Evolutionary conservation across 2,888 invertebrate species (phyloP).

Genomic region (Ametastegia equiseti): DNA sequence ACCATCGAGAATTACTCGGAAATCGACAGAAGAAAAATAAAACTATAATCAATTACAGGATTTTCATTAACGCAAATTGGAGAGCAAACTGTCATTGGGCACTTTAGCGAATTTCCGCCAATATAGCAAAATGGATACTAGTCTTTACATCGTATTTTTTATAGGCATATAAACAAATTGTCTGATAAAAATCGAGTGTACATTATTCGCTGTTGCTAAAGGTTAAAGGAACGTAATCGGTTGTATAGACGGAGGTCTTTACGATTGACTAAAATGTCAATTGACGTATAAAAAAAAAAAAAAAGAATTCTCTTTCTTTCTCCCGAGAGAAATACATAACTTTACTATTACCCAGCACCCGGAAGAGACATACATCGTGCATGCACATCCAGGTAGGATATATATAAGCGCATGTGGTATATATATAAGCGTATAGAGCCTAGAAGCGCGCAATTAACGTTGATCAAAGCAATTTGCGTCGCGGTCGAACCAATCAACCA

Average conservation of each 20-base stretch:
- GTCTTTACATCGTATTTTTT: background rate
- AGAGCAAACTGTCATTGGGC: background rate
- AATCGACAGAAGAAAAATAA: too few relatives aligned
- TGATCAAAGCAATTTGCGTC: constrained; percentile 39
- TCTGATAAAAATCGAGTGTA: background rate
- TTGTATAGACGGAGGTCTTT: background rate
- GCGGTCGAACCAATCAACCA: constrained; percentile 35
- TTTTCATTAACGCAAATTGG: too few relatives aligned
- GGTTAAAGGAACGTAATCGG: background rate
- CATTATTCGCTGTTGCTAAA: background rate
- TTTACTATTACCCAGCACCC: background rate
- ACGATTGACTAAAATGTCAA: constrained; percentile 32
- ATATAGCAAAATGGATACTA: background rate
- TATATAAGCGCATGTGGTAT: background rate
- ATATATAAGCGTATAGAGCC: background rate
- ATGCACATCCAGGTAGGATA: too few relatives aligned
- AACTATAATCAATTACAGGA: too few relatives aligned
- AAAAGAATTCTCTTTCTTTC: background rate
- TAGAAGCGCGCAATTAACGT: constrained; percentile 8
- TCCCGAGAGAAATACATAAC: background rate
- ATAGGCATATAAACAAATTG: background rate
- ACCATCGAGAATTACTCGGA: too few relatives aligned
- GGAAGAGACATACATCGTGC: background rate
- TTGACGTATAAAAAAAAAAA: constrained; percentile 7
- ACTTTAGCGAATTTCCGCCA: constrained; percentile 8